These are phyloP conservation scores for Pseudachorutes palmiensis DNA, from an alignment of 1,140 invertebrate species.

Conservation along the genomic window DNA sequence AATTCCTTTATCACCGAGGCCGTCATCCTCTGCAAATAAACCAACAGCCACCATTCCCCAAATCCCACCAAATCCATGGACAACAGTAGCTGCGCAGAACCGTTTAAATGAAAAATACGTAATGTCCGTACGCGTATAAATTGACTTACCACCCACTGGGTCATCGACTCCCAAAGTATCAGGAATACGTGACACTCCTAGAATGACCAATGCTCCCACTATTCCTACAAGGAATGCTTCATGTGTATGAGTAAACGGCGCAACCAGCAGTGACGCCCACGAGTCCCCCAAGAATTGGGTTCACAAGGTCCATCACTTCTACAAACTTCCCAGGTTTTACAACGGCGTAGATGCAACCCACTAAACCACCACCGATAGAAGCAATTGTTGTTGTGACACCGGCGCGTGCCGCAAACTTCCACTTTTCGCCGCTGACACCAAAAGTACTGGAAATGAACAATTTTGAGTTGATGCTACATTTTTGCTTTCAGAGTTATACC, in stretches of 20 bases:
- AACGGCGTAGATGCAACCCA: slow-evolving; percentile 58
- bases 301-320: slow-evolving; percentile 70
- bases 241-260: slow-evolving; percentile 74
- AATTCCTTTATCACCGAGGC: slow-evolving; percentile 64
- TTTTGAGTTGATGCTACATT: too few species aligned
- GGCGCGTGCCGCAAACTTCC: slow-evolving; percentile 78
- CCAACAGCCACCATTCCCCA: slow-evolving; percentile 79
- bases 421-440: slow-evolving; percentile 60
- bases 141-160: slow-evolving; percentile 79
- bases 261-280: slow-evolving; percentile 72
- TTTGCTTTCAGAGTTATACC: too few species aligned
- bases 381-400: slow-evolving; percentile 81
- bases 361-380: slow-evolving; percentile 75
- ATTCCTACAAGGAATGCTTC: slow-evolving; percentile 74
- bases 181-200: slow-evolving; percentile 56
- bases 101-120: slow-evolving; percentile 55
- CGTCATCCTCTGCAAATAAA: slow-evolving; percentile 79
- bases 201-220: slow-evolving; percentile 61
- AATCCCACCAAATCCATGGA: slow-evolving; percentile 46
- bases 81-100: slow-evolving; percentile 14
- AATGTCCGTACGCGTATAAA: too few species aligned
- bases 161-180: slow-evolving; percentile 74
- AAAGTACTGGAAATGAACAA: slow-evolving; percentile 44
- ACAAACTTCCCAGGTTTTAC: slow-evolving; percentile 53
- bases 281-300: slow-evolving; percentile 75